Conservation (phyloP, 2,888 invertebrate genomes). For the Odontocolon sp. region DNA sequence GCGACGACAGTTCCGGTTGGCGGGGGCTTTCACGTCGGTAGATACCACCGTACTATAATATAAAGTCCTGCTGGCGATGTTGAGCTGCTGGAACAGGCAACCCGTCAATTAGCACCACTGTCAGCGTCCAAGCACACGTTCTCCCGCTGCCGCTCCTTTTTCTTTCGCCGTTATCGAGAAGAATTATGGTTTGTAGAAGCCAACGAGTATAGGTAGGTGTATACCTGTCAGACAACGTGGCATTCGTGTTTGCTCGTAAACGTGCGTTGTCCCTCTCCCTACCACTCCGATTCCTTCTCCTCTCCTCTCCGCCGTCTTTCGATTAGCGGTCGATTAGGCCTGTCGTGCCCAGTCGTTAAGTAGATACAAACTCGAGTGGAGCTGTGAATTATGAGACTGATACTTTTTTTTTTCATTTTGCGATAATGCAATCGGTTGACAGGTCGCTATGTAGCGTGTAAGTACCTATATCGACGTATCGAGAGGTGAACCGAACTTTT, state of each 20-base stretch:
- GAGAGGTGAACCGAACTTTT: too few relatives aligned
- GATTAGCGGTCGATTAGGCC: conserved; percentile 77
- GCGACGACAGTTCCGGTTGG: conserved; percentile 66
- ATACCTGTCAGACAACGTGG: conserved; percentile 69
- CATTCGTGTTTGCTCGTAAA: conserved; percentile 63
- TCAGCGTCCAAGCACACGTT: conserved; percentile 49
- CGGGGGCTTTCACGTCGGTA: conserved; percentile 62
- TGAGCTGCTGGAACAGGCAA: conserved; percentile 64
- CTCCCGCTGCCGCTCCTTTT: conserved; percentile 49
- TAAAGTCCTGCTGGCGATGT: conserved; percentile 28
- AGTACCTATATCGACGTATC: too few relatives aligned
- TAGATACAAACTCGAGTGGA: conserved; percentile 67
- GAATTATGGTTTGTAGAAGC: conserved; percentile 65
- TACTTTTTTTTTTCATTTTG: conserved; percentile 6
- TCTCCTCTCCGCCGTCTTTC: conserved; percentile 51
- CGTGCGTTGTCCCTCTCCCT: conserved; percentile 37
- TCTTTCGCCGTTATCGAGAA: conserved; percentile 69
- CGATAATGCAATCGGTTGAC: conserved; percentile 32
- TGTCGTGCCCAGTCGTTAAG: conserved; percentile 72
- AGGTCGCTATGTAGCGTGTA: background rate
- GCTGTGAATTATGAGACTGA: conserved; percentile 68
- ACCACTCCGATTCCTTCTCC: background rate
- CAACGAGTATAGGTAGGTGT: conserved; percentile 35
- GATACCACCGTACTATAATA: conserved; percentile 16
- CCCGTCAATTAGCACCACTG: conserved; percentile 71